Evolutionary conservation across 2,113 vertebrate species (phyloP).

Genomic region (Nibea coibor): DNA sequence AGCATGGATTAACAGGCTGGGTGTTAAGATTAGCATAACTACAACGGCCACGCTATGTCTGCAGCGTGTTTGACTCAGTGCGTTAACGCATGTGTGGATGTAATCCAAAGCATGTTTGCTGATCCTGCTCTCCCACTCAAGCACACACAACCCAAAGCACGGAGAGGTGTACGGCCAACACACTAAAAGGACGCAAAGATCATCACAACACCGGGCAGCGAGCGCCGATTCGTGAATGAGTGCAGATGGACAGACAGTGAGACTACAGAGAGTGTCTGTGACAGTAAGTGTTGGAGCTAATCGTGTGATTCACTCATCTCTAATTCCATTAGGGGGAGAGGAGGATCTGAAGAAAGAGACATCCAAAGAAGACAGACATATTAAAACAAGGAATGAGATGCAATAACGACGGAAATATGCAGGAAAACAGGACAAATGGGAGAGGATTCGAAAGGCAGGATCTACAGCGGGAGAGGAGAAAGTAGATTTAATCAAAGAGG

Average conservation of each 20-base stretch:
- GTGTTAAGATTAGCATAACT: constrained; percentile 48
- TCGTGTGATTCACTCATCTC: constrained; percentile 72
- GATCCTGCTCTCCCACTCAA: constrained; percentile 9
- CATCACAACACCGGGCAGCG: background rate
- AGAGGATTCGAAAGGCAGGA: background rate
- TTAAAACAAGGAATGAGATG: background rate
- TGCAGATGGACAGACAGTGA: constrained; percentile 17
- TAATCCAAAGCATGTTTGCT: constrained; percentile 6
- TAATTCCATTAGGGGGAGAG: constrained; percentile 69
- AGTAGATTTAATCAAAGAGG: constrained; percentile 9
- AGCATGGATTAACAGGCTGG: constrained; percentile 62
- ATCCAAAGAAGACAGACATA: constrained; percentile 6
- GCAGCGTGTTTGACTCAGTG: constrained; percentile 2
- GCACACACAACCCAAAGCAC: background rate
- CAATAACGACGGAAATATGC: background rate
- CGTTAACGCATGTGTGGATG: constrained; percentile 1
- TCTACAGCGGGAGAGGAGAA: background rate
- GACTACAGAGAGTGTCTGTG: constrained; percentile 16
- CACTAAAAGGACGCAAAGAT: background rate
- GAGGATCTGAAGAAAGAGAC: constrained; percentile 37
- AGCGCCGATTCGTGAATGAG: background rate
- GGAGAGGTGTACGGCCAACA: background rate
- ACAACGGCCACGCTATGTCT: constrained; percentile 28
- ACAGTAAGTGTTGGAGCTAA: constrained; percentile 60
- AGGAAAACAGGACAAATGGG: background rate